phyloP scores from a whole-genome alignment of 92 coral and sea anemone genomes.

The Actinostola sp. region DNA sequence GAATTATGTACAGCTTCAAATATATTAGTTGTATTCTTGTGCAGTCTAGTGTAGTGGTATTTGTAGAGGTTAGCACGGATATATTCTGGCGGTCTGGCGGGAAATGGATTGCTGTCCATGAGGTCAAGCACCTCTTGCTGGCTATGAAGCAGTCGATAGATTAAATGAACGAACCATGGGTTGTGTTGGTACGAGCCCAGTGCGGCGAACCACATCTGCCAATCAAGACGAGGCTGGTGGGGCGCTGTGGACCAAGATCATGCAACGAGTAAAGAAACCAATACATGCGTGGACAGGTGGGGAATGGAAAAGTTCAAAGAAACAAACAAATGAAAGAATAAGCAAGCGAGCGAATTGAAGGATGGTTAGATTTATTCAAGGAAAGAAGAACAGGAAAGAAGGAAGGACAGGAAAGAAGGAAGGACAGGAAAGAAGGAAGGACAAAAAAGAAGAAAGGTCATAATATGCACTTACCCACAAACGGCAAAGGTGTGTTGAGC shows the following conservation, averaged over 20 bases:
- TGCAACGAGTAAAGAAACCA: no score
- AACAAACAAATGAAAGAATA: background rate
- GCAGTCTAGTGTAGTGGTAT: constrained; percentile 83
- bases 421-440: background rate
- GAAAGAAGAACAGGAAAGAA: background rate
- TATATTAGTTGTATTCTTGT: constrained; percentile 51
- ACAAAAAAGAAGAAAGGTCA: background rate
- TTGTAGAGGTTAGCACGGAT: constrained; percentile 80
- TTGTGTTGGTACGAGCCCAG: constrained; percentile 91
- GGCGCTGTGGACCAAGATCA: constrained; percentile 75
- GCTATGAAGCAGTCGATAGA: constrained; percentile 81
- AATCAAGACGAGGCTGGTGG: constrained; percentile 97
- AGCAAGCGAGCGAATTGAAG: background rate
- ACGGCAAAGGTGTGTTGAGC: constrained; percentile 51
- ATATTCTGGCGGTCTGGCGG: constrained; percentile 74
- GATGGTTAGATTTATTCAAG: no score
- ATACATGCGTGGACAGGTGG: no score
- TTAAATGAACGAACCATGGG: constrained; percentile 93
- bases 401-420: background rate
- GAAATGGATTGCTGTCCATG: constrained; percentile 79
- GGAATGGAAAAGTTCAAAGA: no score
- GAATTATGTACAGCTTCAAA: constrained; percentile 64
- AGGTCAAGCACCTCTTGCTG: constrained; percentile 86
- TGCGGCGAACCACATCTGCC: constrained; percentile 99
- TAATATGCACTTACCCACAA: constrained; percentile 65